Evolutionary conservation across 2,888 invertebrate species (phyloP).

Genomic region (Platycheirus rosarum): DNA sequence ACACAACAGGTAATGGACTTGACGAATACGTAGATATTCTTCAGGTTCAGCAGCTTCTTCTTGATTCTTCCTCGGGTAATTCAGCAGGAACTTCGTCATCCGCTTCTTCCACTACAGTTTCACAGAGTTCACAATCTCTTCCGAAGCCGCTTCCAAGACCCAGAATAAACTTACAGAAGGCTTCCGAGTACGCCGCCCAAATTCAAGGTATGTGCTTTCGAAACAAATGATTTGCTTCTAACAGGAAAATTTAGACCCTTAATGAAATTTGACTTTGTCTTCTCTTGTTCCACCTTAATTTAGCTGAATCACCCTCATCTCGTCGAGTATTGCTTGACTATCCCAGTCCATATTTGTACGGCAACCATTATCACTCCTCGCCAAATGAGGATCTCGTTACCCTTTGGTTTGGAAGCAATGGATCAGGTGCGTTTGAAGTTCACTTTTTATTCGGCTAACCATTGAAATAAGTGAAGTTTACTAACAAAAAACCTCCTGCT

Average conservation of each 20-base stretch:
- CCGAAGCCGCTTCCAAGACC: constrained; percentile 79
- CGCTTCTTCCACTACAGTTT: constrained; percentile 55
- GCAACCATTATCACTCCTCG: constrained; percentile 83
- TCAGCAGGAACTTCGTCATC: constrained; percentile 76
- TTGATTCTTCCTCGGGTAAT: constrained; percentile 83
- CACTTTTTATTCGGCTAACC: constrained; percentile 46
- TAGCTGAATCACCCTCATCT: constrained; percentile 83
- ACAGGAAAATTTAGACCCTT: not conserved
- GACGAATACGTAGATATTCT: constrained; percentile 93
- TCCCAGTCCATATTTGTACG: constrained; percentile 82
- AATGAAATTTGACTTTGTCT: constrained; percentile 28
- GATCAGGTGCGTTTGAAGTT: constrained; percentile 84
- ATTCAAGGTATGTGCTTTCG: constrained; percentile 79
- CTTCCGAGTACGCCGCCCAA: constrained; percentile 82
- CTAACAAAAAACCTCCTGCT: constrained; percentile 42
- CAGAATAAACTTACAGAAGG: constrained; percentile 82
- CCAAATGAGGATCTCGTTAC: constrained; percentile 90
- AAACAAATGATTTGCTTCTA: not conserved
- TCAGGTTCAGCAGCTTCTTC: constrained; percentile 90
- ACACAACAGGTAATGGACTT: constrained; percentile 74
- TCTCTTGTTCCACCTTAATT: constrained; percentile 33
- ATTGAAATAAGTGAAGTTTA: constrained; percentile 42
- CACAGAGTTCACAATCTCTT: constrained; percentile 60
- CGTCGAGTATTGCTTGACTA: constrained; percentile 82
- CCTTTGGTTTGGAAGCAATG: constrained; percentile 88